Evolutionary conservation across 2,113 vertebrate genomes (phyloP).

Genomic region (Archilochus colubris): DNA sequence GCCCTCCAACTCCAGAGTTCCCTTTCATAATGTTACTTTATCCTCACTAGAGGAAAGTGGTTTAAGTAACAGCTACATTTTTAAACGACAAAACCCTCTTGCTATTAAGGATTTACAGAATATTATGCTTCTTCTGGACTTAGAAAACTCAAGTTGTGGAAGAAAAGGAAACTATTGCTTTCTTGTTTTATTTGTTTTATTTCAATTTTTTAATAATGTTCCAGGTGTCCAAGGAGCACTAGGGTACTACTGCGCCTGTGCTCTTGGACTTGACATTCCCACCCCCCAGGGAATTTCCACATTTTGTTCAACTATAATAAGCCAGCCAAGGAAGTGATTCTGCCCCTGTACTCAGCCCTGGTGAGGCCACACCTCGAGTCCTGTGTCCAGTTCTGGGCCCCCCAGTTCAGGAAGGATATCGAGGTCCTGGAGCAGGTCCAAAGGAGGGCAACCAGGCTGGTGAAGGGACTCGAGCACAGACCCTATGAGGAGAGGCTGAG

Average conservation of each 20-base stretch:
- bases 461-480: too few relatives aligned
- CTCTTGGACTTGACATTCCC: background rate
- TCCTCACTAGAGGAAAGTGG: background rate
- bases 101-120: background rate
- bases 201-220: background rate
- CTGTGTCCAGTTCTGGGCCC: too few relatives aligned
- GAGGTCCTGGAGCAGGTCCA: too few relatives aligned
- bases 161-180: background rate
- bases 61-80: background rate
- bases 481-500: too few relatives aligned
- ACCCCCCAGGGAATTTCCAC: background rate
- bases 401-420: too few relatives aligned
- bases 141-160: background rate
- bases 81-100: background rate
- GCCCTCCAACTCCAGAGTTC: background rate
- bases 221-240: background rate
- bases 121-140: background rate
- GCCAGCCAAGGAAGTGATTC: background rate
- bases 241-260: background rate
- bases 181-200: background rate
- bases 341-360: too few relatives aligned
- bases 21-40: slow-evolving; percentile 16
- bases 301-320: background rate
- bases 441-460: too few relatives aligned
- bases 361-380: too few relatives aligned